Conservation (phyloP, 2,888 invertebrate species). For the Cyclophora punctaria region DNA sequence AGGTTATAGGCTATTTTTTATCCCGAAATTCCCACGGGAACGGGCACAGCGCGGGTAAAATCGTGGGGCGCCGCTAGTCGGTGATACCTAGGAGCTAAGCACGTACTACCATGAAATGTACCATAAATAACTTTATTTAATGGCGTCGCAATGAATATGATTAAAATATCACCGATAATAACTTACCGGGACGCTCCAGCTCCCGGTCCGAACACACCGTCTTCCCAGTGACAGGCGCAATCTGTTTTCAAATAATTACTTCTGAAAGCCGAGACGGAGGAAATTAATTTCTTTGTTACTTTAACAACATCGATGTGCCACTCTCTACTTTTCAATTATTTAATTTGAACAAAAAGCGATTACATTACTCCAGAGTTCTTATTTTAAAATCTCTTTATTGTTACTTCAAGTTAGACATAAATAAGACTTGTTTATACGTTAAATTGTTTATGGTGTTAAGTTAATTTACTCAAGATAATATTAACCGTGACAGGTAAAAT, state of each 20-base stretch:
- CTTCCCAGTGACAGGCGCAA: constrained; percentile 58
- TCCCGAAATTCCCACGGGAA: too few relatives aligned
- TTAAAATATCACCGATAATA: background rate
- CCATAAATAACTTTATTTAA: constrained; percentile 3
- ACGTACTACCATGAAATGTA: background rate
- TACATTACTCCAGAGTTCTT: background rate
- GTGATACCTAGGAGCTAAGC: too few relatives aligned
- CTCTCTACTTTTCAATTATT: constrained; percentile 18
- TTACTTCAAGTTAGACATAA: too few relatives aligned
- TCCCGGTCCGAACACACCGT: constrained; percentile 32
- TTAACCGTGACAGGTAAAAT: too few relatives aligned
- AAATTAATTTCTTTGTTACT: constrained; percentile 66
- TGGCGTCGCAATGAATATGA: constrained; percentile 7
- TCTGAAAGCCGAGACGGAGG: constrained; percentile 59
- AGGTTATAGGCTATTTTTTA: too few relatives aligned
- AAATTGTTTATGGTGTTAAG: too few relatives aligned
- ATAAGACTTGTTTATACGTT: too few relatives aligned
- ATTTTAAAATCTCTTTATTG: background rate
- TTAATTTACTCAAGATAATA: too few relatives aligned
- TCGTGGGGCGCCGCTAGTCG: too few relatives aligned
- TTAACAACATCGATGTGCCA: constrained; percentile 41
- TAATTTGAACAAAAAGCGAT: background rate
- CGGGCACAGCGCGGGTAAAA: too few relatives aligned
- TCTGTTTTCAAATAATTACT: constrained; percentile 70
- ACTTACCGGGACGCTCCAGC: constrained; percentile 14